Percentiles rank a stretch among this genome's conserved stretches.
Evolutionary conservation across 1,140 invertebrate species (phyloP).

Genomic region (Neomicropteryx cornuta): DNA sequence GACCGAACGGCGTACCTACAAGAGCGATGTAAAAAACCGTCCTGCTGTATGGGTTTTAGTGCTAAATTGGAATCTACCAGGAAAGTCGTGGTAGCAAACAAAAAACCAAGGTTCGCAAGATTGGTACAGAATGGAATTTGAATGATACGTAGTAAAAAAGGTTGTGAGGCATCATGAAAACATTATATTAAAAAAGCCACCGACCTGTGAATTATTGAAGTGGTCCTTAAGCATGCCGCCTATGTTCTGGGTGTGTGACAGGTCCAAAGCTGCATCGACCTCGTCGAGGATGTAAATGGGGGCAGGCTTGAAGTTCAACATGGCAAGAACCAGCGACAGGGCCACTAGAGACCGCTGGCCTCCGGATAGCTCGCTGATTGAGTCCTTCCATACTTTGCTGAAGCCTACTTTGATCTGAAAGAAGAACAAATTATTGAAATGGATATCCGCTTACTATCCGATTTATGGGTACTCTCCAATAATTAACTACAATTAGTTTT

Average conservation of each 20-base stretch:
- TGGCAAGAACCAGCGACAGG: slow-evolving; percentile 89
- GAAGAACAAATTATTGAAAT: slow-evolving; percentile 5
- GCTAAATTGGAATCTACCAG: no score
- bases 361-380: slow-evolving; percentile 88
- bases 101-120: no score
- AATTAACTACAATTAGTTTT: no score
- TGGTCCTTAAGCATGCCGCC: slow-evolving; percentile 90
- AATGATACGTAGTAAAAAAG: no score
- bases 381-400: slow-evolving; percentile 93
- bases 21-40: no score
- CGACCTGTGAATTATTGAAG: slow-evolving; percentile 91
- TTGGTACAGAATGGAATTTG: no score
- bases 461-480: no score
- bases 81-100: no score
- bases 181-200: no score
- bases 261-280: slow-evolving; percentile 95
- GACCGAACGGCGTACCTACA: no score
- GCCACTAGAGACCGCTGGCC: slow-evolving; percentile 95
- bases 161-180: no score
- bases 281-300: slow-evolving; percentile 98
- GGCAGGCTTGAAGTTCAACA: slow-evolving; percentile 95
- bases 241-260: slow-evolving; percentile 98
- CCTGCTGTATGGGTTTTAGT: no score
- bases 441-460: slow-evolving; percentile 7
- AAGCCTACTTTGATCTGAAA: slow-evolving; percentile 79